Percentiles rank a stretch among this genome's conserved stretches.
Conservation (phyloP, 2,113 vertebrate genomes). For the Spheniscus mendiculus region DNA sequence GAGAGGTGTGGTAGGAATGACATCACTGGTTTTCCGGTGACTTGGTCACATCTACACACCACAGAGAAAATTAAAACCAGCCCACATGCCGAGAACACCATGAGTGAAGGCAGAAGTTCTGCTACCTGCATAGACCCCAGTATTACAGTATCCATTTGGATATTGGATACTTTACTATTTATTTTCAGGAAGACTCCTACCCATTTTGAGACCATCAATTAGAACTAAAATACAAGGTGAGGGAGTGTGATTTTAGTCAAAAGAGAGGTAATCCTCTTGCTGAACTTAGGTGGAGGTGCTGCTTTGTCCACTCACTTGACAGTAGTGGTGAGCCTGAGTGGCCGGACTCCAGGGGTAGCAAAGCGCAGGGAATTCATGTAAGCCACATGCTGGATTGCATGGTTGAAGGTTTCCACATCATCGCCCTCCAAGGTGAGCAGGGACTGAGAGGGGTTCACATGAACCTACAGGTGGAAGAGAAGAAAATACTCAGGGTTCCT, state of each 20-base stretch:
- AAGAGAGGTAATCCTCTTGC: neutral
- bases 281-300: neutral
- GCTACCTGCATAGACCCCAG: neutral
- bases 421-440: slow-evolving; percentile 94
- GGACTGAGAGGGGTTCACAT: slow-evolving; percentile 97
- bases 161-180: neutral
- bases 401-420: slow-evolving; percentile 96
- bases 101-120: neutral
- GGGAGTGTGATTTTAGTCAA: neutral
- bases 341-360: slow-evolving; percentile 94
- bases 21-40: neutral
- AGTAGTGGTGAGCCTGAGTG: slow-evolving; percentile 88
- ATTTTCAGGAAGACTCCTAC: neutral
- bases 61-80: neutral
- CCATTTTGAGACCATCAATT: neutral
- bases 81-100: neutral
- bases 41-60: neutral
- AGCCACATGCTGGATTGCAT: slow-evolving; percentile 95
- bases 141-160: neutral
- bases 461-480: slow-evolving; percentile 79
- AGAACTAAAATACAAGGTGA: neutral
- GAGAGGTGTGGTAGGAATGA: neutral
- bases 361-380: slow-evolving; percentile 97
- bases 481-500: neutral
- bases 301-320: slow-evolving; percentile 76